phyloP scores from a whole-genome alignment of 2,113 vertebrate genomes.

The Rhinolophus ferrumequinum region DNA sequence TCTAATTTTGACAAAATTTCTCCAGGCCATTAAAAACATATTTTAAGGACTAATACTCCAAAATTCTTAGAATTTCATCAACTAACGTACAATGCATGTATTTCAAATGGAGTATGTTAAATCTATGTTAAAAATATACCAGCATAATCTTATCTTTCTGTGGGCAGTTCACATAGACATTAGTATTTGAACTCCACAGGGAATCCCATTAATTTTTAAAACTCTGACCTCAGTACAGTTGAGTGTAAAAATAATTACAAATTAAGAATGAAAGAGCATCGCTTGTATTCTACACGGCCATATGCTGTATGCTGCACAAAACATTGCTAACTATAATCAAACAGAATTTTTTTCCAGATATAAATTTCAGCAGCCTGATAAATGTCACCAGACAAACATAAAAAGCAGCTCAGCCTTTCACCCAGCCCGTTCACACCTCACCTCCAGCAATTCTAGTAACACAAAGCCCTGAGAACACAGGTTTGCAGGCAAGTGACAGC shows the following conservation, averaged over 20 bases:
- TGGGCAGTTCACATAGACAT: slow-evolving; percentile 82
- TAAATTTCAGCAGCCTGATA: slow-evolving; percentile 71
- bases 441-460: slow-evolving; percentile 66
- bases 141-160: slow-evolving; percentile 79
- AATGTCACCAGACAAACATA: slow-evolving; percentile 72
- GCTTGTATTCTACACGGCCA: slow-evolving; percentile 83
- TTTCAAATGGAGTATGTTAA: slow-evolving; percentile 55
- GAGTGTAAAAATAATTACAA: slow-evolving; percentile 89
- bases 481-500: slow-evolving; percentile 79
- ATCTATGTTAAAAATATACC: slow-evolving; percentile 76
- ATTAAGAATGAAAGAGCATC: slow-evolving; percentile 84
- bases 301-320: slow-evolving; percentile 69
- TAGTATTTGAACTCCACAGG: slow-evolving; percentile 86
- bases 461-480: slow-evolving; percentile 84
- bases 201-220: slow-evolving; percentile 90
- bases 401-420: slow-evolving; percentile 75
- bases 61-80: slow-evolving; percentile 50
- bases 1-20: background rate
- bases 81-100: slow-evolving; percentile 58
- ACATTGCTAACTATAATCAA: slow-evolving; percentile 73
- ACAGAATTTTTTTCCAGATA: slow-evolving; percentile 69
- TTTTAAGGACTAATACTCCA: background rate
- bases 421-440: slow-evolving; percentile 60
- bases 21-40: slow-evolving; percentile 45
- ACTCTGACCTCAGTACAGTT: slow-evolving; percentile 86